Evolutionary conservation across 2,797 vertebrate species (phyloP).

Genomic region (Trachops cirrhosus): DNA sequence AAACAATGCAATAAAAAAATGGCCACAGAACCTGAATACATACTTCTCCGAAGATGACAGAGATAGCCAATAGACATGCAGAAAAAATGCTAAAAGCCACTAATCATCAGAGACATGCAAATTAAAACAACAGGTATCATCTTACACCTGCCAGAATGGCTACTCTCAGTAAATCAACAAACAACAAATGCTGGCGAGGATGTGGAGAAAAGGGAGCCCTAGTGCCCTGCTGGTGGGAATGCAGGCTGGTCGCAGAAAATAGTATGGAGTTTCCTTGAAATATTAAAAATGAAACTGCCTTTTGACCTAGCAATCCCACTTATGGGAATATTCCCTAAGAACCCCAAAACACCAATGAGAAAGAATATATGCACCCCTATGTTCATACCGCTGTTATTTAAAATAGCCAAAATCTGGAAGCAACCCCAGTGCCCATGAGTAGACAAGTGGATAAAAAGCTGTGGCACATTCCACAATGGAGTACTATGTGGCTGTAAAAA

Average conservation of each 20-base stretch:
- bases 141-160: neutral
- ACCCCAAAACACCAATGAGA: too few species aligned
- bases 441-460: neutral
- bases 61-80: neutral
- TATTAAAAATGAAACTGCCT: neutral
- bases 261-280: neutral
- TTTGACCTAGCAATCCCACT: neutral
- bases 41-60: neutral
- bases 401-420: neutral
- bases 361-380: too few species aligned
- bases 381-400: neutral
- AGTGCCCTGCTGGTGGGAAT: neutral
- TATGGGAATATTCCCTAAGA: too few species aligned
- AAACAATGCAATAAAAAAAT: neutral
- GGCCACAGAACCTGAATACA: neutral
- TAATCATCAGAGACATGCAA: neutral
- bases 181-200: neutral
- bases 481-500: neutral
- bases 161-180: neutral
- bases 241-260: neutral
- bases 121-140: neutral
- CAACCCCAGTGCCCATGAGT: neutral
- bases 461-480: neutral
- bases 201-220: neutral
- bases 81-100: neutral